Conservation (phyloP, 2,113 vertebrate species). For the Alethe diademata region DNA sequence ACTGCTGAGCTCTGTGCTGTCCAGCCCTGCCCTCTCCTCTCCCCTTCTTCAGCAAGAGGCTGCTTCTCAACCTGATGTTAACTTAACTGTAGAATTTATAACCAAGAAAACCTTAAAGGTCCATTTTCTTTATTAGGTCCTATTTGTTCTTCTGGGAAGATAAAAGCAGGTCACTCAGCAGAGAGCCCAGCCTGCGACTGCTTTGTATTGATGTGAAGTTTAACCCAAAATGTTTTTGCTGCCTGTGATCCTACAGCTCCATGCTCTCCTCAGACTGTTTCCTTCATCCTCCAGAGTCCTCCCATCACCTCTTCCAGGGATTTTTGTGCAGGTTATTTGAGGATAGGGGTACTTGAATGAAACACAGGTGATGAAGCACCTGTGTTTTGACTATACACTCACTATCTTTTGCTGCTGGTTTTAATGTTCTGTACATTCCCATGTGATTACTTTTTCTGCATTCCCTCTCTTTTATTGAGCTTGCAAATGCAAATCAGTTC, state of each 20-base stretch:
- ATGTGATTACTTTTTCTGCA: not conserved
- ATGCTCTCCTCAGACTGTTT: not conserved
- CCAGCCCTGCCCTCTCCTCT: not conserved
- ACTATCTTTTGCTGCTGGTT: not conserved
- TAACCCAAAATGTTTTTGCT: not conserved
- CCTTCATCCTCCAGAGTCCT: not conserved
- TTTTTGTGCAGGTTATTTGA: not conserved
- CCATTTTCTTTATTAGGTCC: not conserved
- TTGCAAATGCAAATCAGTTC: not conserved
- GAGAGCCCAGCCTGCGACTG: not conserved
- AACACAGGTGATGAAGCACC: not conserved
- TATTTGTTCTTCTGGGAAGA: not conserved
- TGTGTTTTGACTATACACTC: not conserved
- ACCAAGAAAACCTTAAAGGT: not conserved
- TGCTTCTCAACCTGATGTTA: not conserved
- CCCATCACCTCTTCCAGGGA: not conserved
- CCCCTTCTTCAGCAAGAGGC: not conserved
- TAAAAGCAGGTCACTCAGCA: not conserved
- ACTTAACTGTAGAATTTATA: not conserved
- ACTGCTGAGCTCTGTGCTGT: not conserved
- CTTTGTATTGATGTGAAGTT: not conserved
- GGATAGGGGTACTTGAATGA: not conserved
- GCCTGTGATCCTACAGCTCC: not conserved
- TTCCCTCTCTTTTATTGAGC: not conserved
- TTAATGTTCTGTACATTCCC: not conserved